phyloP scores from a whole-genome alignment of 2,888 invertebrate genomes.

The Drosophila acutilabella region DNA sequence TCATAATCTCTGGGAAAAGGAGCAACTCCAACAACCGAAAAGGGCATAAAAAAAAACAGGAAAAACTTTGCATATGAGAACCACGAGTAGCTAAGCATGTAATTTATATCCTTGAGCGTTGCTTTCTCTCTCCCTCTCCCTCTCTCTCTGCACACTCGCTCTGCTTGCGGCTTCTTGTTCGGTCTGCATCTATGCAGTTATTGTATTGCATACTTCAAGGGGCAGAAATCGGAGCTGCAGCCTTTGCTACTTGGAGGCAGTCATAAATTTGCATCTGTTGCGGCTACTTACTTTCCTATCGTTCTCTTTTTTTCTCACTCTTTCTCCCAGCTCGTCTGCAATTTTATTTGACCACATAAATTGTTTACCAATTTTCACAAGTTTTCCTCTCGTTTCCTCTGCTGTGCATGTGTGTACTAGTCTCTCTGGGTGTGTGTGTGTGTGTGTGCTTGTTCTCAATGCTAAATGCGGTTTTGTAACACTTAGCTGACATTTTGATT shows the following conservation, averaged over 20 bases:
- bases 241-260: conserved; percentile 52
- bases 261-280: conserved; percentile 69
- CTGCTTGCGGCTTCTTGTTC: not conserved
- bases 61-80: conserved; percentile 67
- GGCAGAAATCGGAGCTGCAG: conserved; percentile 45
- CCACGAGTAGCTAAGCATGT: conserved; percentile 81
- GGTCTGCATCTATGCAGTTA: conserved; percentile 40
- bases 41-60: conserved; percentile 4
- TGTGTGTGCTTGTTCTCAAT: conserved; percentile 50
- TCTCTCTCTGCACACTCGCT: not conserved
- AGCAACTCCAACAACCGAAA: conserved; percentile 17
- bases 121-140: conserved; percentile 3
- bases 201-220: conserved; percentile 49
- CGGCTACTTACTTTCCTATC: conserved; percentile 49
- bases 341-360: conserved; percentile 80
- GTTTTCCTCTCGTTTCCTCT: conserved; percentile 31
- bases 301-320: conserved; percentile 20
- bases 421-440: conserved; percentile 21
- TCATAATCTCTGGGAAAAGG: conserved; percentile 68
- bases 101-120: conserved; percentile 71
- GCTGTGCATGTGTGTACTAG: conserved; percentile 2
- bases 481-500: conserved; percentile 61
- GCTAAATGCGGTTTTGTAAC: conserved; percentile 65
- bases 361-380: conserved; percentile 80
- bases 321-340: conserved; percentile 34